Base-by-base conservation (phyloP, 2,797 vertebrate genomes). In the Cyprinodon diabolis region DNA sequence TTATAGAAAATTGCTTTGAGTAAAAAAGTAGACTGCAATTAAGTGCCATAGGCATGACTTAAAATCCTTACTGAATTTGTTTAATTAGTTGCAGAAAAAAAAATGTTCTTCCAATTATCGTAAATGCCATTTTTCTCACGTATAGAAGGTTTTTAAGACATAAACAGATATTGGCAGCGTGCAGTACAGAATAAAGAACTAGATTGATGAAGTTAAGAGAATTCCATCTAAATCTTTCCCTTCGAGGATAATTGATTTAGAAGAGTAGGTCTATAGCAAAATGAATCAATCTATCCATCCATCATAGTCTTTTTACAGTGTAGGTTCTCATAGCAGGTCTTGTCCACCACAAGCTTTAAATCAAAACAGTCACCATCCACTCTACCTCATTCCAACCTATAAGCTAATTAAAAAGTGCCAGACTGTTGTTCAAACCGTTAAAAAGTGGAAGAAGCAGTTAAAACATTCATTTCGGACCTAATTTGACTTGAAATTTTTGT, bases 51-150 rank as follows among this genome's bases (percentile, higher is more conserved):
- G 49, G 76, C 48, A 69, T 51, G 62, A 72, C 15, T 48, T 65
- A 55, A 43, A 72, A 65, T 71, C 25, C 19, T n/a, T 4, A 40
- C 13, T 72, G 17, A 25, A 13, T 72, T 80, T 19, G 30, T 78
- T 72, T 65, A 30, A 69, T 67, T 48, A 4, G 57, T 37, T 55
- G 40, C 45, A 51, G 17, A n/a, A 66, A 71, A 30, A 30, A 13
- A 55, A 35, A 15, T 57, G 21, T 51, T 21, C 9, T 6, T 51
- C 30, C 30, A 43, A 69, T 51, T 48, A 75, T 68, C 48, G 49
- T 1, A 60, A 57, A 65, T 25, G 49, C 37, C 76, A 49, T 30
- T 58, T 17, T 56, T 12, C n/a, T 62, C 30, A 3, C 3, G 17
- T 40, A 2, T 0, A 17, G 58, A 37, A 8, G 15, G 6, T 62